A percentile compares a stretch with the other conserved stretches of the same genome.
These are phyloP conservation scores for Harlomillsia oculata DNA, from an alignment of 1,140 invertebrate species.

Conservation along the genomic window DNA sequence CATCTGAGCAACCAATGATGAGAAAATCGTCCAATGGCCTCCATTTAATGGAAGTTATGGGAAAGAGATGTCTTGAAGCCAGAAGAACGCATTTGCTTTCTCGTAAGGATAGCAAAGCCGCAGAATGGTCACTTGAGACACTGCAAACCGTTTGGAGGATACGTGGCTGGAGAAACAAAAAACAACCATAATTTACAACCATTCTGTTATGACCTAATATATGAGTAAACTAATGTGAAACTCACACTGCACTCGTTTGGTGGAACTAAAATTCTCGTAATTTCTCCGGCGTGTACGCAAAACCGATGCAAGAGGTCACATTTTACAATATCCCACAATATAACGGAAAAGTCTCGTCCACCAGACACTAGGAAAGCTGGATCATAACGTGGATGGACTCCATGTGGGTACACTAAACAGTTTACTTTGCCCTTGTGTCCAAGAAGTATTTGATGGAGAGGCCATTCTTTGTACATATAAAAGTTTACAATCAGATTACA, in stretches of 20 bases:
- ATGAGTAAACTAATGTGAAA: slow-evolving; percentile 6
- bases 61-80: slow-evolving; percentile 91
- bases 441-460: slow-evolving; percentile 73
- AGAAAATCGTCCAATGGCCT: slow-evolving; percentile 95
- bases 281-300: slow-evolving; percentile 72
- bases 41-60: slow-evolving; percentile 93
- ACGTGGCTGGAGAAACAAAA: slow-evolving; percentile 55
- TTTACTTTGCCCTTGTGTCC: slow-evolving; percentile 92
- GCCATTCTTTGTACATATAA: slow-evolving; percentile 59
- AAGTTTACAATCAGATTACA: slow-evolving; percentile 14
- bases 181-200: background rate
- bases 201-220: slow-evolving; percentile 18
- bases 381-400: slow-evolving; percentile 86
- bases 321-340: slow-evolving; percentile 90
- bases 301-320: slow-evolving; percentile 85
- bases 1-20: slow-evolving; percentile 94
- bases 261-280: slow-evolving; percentile 23
- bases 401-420: slow-evolving; percentile 88
- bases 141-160: slow-evolving; percentile 93
- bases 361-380: slow-evolving; percentile 84
- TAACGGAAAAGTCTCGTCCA: slow-evolving; percentile 94
- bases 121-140: slow-evolving; percentile 94
- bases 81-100: slow-evolving; percentile 91
- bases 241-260: slow-evolving; percentile 28
- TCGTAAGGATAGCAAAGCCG: slow-evolving; percentile 81